Evolutionary conservation across 2,797 vertebrate species (phyloP).

Genomic region (Pipistrellus kuhlii): DNA sequence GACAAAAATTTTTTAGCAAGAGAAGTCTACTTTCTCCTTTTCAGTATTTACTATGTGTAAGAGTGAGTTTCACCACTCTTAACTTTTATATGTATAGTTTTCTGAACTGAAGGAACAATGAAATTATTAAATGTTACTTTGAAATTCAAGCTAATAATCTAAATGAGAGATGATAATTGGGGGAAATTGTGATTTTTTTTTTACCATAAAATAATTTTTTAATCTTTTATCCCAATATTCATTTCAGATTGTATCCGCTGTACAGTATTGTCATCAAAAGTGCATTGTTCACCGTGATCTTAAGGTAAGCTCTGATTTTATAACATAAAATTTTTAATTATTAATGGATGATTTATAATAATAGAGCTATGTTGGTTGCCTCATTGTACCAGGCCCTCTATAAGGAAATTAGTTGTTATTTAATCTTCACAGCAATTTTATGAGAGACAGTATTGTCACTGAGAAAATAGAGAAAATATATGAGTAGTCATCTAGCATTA

Average conservation of each 20-base stretch:
- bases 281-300: conserved; percentile 97
- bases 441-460: background rate
- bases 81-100: conserved; percentile 1
- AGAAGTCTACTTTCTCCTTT: conserved; percentile 20
- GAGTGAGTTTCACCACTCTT: conserved; percentile 6
- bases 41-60: background rate
- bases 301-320: conserved; percentile 89
- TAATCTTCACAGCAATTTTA: background rate
- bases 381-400: background rate
- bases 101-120: conserved; percentile 18
- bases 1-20: background rate
- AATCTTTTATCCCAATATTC: conserved; percentile 68
- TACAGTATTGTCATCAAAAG: conserved; percentile 98
- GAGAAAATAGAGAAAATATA: background rate
- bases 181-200: conserved; percentile 35
- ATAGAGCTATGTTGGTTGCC: background rate
- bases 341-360: background rate
- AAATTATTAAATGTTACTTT: conserved; percentile 44
- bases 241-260: conserved; percentile 97
- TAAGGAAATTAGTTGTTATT: background rate
- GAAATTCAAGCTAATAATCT: conserved; percentile 15
- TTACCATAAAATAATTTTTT: conserved; percentile 56
- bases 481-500: background rate
- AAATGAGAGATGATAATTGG: conserved; percentile 16
- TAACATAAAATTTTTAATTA: background rate